A percentile compares a stretch with the other conserved stretches of the same genome.
These are phyloP conservation scores for Eira barbara DNA, from an alignment of 2,113 vertebrate genomes.

Conservation along the genomic window DNA sequence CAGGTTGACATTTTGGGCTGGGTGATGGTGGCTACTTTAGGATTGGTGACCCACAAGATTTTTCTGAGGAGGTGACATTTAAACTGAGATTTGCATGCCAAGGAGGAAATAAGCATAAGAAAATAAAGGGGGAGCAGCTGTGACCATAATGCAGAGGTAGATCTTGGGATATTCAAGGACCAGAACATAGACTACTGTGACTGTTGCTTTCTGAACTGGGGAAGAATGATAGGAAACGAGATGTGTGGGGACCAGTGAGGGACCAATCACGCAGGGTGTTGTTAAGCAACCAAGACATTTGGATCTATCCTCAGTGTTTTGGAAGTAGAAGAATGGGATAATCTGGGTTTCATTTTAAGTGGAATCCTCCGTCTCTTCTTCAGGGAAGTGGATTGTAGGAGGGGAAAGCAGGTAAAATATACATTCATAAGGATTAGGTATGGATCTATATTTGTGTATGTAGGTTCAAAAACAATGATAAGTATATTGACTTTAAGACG, in stretches of 20 bases:
- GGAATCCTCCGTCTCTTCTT: background rate
- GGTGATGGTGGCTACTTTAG: background rate
- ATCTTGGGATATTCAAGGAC: background rate
- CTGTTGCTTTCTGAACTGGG: background rate
- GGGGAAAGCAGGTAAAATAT: background rate
- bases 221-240: background rate
- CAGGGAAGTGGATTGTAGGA: background rate
- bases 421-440: background rate
- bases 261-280: fast-evolving
- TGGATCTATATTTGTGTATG: background rate
- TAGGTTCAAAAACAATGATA: background rate
- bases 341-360: background rate
- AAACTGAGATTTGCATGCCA: background rate
- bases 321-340: background rate
- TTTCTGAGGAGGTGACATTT: background rate
- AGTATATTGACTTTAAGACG: background rate
- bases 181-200: background rate
- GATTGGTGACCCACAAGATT: background rate
- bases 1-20: background rate
- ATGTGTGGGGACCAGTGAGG: fast-evolving
- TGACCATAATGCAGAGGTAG: background rate
- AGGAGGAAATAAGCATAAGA: background rate
- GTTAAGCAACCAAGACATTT: background rate
- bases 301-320: background rate
- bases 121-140: background rate